phyloP scores from a whole-genome alignment of 2,797 vertebrate genomes.

The Tragelaphus oryx region DNA sequence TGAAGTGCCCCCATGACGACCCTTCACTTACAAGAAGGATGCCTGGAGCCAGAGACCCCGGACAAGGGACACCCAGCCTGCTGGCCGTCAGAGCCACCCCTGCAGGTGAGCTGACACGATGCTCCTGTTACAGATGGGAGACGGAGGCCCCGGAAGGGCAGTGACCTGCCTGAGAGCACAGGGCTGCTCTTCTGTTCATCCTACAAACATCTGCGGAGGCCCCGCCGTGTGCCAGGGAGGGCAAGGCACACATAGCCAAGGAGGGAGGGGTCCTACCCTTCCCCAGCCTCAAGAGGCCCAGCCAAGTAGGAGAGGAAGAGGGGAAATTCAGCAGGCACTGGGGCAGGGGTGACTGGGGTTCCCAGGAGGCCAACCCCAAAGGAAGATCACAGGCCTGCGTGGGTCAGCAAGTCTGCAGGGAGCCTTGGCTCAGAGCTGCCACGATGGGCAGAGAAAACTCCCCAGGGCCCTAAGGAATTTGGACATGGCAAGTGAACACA shows the following conservation, averaged over 20 bases:
- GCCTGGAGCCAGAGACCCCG: not conserved
- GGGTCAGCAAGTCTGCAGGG: not conserved
- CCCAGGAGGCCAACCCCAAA: not conserved
- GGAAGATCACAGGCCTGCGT: not conserved
- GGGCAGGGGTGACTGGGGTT: not conserved
- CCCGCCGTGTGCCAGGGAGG: not conserved
- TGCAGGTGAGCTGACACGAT: rapidly evolving
- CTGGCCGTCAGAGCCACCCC: rapidly evolving
- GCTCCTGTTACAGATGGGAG: not conserved
- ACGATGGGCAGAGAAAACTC: not conserved
- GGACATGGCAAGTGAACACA: not conserved
- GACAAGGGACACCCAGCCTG: not conserved
- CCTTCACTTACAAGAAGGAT: not conserved
- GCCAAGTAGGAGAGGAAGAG: not conserved
- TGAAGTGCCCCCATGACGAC: not conserved
- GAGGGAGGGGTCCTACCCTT: not conserved
- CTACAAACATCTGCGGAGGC: not conserved
- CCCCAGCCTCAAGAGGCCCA: too few relatives aligned
- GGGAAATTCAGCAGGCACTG: not conserved
- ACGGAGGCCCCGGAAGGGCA: not conserved
- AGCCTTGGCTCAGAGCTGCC: not conserved
- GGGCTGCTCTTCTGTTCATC: not conserved
- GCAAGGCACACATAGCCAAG: not conserved
- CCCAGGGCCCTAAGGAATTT: not conserved
- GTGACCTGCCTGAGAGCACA: not conserved